A percentile compares a stretch with the other conserved stretches of the same genome.
phyloP scores from a whole-genome alignment of 2,888 invertebrate species.

The Rhyacophila evoluta region DNA sequence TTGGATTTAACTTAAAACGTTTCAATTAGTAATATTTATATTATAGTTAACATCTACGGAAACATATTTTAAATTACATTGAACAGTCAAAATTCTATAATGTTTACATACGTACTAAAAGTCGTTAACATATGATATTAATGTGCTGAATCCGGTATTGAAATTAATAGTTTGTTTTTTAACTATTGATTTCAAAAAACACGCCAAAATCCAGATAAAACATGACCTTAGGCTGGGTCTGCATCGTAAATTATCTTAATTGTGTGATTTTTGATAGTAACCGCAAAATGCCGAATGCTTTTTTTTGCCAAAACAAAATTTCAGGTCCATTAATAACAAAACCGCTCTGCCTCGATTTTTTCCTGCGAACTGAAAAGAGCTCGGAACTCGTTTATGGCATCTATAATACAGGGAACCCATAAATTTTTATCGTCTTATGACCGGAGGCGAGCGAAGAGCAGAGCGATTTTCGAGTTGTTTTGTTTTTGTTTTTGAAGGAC shows the following conservation, averaged over 20 bases:
- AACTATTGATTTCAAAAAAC: not conserved
- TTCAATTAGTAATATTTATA: too few species aligned
- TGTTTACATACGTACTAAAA: too few species aligned
- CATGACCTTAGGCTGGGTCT: not conserved
- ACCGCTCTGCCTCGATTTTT: too few species aligned
- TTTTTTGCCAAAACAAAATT: constrained; percentile 3
- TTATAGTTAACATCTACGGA: too few species aligned
- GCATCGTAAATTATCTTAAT: not conserved
- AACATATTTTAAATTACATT: too few species aligned
- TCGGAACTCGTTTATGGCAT: not conserved
- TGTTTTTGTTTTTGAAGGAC: not conserved
- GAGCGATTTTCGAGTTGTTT: not conserved
- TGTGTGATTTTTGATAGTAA: not conserved
- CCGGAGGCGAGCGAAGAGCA: not conserved
- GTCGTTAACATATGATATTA: too few species aligned
- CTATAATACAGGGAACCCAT: not conserved
- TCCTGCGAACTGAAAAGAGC: too few species aligned
- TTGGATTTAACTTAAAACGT: too few species aligned
- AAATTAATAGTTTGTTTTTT: not conserved
- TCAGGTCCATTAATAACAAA: not conserved
- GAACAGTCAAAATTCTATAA: too few species aligned
- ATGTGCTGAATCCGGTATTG: not conserved
- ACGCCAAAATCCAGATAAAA: not conserved
- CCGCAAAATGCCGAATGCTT: not conserved
- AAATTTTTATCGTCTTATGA: not conserved